These are phyloP conservation scores for Podargus strigoides DNA, from an alignment of 2,797 vertebrate species.

Conservation along the genomic window DNA sequence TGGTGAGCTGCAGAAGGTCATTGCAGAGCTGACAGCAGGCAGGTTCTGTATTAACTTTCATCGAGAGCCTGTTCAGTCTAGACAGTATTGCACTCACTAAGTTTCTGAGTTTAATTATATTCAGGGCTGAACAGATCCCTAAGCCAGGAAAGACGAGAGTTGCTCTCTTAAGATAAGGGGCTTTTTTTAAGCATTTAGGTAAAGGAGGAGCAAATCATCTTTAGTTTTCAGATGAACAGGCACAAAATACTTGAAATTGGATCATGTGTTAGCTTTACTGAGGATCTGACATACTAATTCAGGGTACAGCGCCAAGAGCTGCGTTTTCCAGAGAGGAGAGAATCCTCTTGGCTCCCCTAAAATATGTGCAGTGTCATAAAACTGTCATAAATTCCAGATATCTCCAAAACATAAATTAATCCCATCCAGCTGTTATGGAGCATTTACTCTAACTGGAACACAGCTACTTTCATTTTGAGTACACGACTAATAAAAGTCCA, in stretches of 20 bases:
- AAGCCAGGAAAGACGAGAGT: neutral
- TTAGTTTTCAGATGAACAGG: neutral
- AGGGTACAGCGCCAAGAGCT: neutral
- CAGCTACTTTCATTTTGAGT: slow-evolving; percentile 41
- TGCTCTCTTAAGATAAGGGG: neutral
- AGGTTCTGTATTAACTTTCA: neutral
- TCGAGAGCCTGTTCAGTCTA: neutral
- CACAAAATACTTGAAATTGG: neutral
- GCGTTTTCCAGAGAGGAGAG: neutral
- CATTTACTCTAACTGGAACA: neutral
- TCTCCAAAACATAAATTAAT: slow-evolving; percentile 45
- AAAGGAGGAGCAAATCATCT: neutral
- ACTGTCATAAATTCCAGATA: slow-evolving; percentile 21
- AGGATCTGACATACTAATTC: neutral
- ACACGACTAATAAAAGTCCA: neutral
- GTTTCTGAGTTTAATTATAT: neutral
- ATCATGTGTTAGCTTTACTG: neutral
- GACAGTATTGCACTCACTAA: neutral
- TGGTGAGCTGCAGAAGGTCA: neutral
- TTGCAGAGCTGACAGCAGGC: neutral
- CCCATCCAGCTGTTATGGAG: slow-evolving; percentile 7
- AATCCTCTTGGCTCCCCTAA: slow-evolving; percentile 17
- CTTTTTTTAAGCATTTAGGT: neutral
- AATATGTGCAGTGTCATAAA: slow-evolving; percentile 52
- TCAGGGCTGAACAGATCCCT: neutral